Conservation (phyloP, 2,797 vertebrate genomes). For the Hippoglossus hippoglossus region DNA sequence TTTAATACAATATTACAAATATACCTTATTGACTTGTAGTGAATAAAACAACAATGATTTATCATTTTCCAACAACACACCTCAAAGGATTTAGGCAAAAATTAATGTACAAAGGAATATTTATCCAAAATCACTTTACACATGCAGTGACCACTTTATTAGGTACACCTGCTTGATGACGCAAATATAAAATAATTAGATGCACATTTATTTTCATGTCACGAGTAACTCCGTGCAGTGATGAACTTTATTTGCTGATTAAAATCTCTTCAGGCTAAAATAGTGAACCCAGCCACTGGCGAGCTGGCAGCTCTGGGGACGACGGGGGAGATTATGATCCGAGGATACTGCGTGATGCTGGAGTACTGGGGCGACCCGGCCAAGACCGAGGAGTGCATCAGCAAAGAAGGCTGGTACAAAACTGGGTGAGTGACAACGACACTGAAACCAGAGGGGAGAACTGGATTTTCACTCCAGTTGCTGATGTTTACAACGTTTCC, state of each 20-base stretch:
- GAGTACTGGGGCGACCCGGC: slow-evolving; percentile 90
- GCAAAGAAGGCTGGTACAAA: slow-evolving; percentile 90
- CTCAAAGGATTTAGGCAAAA: too few species aligned
- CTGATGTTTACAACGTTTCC: not conserved
- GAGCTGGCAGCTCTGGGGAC: slow-evolving; percentile 81
- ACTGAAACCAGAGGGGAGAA: not conserved
- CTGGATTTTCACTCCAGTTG: too few species aligned
- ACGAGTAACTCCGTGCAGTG: not conserved
- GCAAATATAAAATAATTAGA: not conserved
- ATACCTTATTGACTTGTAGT: too few species aligned
- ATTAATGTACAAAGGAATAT: too few species aligned
- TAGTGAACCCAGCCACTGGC: slow-evolving; percentile 83
- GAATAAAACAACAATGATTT: too few species aligned
- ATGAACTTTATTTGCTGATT: not conserved
- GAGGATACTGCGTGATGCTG: slow-evolving; percentile 94
- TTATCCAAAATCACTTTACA: too few species aligned
- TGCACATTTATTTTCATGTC: too few species aligned
- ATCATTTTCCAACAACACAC: too few species aligned
- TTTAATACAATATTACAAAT: too few species aligned
- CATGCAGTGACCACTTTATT: too few species aligned
- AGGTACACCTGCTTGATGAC: not conserved
- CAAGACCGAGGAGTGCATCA: slow-evolving; percentile 86
- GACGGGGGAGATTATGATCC: slow-evolving; percentile 89
- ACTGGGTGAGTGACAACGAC: slow-evolving; percentile 89
- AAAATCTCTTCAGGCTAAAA: slow-evolving; percentile 85